phyloP scores from a whole-genome alignment of 1,140 invertebrate genomes.

The Proales similis region DNA sequence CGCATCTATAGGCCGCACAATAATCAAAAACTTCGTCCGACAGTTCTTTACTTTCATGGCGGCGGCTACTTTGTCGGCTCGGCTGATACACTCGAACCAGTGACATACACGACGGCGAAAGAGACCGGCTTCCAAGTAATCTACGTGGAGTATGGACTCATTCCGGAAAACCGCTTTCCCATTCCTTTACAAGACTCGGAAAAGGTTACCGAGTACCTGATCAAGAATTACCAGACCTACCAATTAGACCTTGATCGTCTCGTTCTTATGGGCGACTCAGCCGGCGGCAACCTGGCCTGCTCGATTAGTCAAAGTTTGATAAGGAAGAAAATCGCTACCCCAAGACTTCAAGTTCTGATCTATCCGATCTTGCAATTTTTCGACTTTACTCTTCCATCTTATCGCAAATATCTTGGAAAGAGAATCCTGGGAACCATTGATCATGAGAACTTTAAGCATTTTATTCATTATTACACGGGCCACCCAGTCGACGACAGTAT shows the following conservation, averaged over 20 bases:
- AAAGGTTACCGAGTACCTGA: conserved; percentile 11
- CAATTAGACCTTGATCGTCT: conserved; percentile 9
- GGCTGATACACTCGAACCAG: conserved; percentile 25
- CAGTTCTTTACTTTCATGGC: conserved; percentile 26
- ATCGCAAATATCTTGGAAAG: conserved; percentile 11
- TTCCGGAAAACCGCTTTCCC: conserved; percentile 14
- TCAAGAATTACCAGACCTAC: conserved; percentile 31
- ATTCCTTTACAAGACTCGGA: conserved; percentile 7
- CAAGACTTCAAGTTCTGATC: conserved; percentile 9
- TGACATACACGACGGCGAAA: conserved; percentile 30
- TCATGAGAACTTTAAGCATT: conserved; percentile 23
- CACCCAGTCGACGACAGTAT: conserved; percentile 13
- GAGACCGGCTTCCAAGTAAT: conserved; percentile 8
- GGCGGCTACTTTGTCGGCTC: conserved; percentile 37
- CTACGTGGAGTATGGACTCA: conserved; percentile 22
- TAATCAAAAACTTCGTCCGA: conserved; percentile 8
- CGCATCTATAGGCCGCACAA: conserved; percentile 18
- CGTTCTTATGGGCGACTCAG: conserved; percentile 29
- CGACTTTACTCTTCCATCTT: conserved; percentile 36
- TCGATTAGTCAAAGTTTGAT: neutral
- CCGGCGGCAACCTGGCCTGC: conserved; percentile 33
- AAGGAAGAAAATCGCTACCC: neutral
- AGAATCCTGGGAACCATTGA: conserved; percentile 20
- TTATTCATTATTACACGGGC: conserved; percentile 23
- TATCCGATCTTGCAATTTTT: conserved; percentile 37